A percentile compares a stretch with the other conserved stretches of the same genome.
These are phyloP conservation scores for Camelus bactrianus DNA, from an alignment of 2,113 vertebrate genomes.

Conservation along the genomic window DNA sequence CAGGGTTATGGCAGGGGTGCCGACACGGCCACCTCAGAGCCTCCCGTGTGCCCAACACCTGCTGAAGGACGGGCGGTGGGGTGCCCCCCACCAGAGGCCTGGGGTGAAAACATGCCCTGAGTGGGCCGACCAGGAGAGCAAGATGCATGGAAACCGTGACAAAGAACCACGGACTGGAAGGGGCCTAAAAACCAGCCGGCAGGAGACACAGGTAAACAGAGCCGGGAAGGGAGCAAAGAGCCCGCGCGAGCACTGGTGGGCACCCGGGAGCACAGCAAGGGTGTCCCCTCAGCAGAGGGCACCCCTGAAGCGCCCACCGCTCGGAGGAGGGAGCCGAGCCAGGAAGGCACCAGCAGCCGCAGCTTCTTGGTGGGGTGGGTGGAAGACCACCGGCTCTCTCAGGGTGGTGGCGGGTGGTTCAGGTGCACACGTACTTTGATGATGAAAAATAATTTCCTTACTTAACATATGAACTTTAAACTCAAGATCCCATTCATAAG, in stretches of 20 bases:
- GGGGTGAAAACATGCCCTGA: too few species aligned
- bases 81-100: too few species aligned
- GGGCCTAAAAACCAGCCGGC: background rate
- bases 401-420: fast-evolving
- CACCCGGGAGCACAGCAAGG: too few species aligned
- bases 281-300: too few species aligned
- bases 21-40: too few species aligned
- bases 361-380: background rate
- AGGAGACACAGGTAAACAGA: background rate
- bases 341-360: fast-evolving
- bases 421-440: fast-evolving
- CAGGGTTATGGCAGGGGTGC: background rate
- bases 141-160: fast-evolving
- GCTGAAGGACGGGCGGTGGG: too few species aligned
- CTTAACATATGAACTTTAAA: too few species aligned
- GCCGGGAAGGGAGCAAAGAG: background rate
- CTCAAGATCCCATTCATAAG: background rate
- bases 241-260: background rate
- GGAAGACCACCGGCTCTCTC: background rate
- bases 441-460: background rate
- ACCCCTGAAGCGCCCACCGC: too few species aligned
- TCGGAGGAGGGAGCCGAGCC: too few species aligned
- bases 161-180: fast-evolving
- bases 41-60: fast-evolving
- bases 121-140: fast-evolving